Percentiles rank a stretch among this genome's conserved stretches.
Conservation (phyloP, 2,797 vertebrate genomes). For the Halcyon smyrnensis region DNA sequence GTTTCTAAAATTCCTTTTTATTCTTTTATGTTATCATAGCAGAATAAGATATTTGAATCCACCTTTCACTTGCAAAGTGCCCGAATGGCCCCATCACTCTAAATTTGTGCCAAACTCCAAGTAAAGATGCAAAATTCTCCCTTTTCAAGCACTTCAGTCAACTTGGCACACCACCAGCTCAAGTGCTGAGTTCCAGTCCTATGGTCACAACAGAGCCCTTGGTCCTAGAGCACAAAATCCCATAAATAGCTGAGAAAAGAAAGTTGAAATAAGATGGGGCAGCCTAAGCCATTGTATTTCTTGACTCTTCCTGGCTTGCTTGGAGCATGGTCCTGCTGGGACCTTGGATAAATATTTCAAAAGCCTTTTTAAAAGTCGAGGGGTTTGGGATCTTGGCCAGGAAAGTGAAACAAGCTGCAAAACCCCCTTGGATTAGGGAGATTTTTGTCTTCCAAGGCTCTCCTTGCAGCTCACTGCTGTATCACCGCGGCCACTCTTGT, state of each 20-base stretch:
- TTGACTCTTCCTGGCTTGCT: rapidly evolving
- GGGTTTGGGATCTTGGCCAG: neutral
- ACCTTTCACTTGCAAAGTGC: neutral
- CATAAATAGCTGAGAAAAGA: neutral
- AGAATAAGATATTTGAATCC: neutral
- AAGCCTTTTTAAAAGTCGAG: neutral
- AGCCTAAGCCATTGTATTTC: neutral
- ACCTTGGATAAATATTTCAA: neutral
- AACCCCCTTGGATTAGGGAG: neutral
- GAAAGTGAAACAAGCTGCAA: rapidly evolving
- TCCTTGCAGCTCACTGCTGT: rapidly evolving
- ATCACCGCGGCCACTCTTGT: neutral
- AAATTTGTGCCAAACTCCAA: neutral
- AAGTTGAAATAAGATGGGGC: neutral
- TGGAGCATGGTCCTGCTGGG: rapidly evolving
- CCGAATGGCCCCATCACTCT: neutral
- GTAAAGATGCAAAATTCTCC: neutral
- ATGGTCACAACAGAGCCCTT: neutral
- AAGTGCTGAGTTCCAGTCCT: neutral
- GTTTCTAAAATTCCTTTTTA: neutral
- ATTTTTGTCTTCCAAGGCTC: neutral
- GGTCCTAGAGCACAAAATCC: neutral
- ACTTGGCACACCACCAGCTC: neutral
- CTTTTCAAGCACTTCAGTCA: rapidly evolving
- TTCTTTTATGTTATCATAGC: neutral